phyloP scores from a whole-genome alignment of 2,797 vertebrate species.

The Enteromius trimaculatus region DNA sequence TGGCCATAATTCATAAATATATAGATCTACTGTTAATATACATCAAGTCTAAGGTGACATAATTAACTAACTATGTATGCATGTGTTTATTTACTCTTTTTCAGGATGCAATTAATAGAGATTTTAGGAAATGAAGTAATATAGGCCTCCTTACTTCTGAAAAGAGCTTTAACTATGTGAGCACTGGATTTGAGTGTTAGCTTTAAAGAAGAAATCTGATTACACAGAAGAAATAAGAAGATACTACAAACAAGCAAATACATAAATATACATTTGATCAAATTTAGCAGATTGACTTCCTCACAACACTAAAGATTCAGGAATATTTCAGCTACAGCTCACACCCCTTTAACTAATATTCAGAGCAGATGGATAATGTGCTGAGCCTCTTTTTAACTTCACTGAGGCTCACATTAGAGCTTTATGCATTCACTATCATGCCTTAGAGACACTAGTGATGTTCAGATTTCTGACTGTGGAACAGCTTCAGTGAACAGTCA shows the following conservation, averaged over 20 bases:
- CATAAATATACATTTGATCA: background rate
- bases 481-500: background rate
- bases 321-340: background rate
- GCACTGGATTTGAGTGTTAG: background rate
- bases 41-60: background rate
- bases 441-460: background rate
- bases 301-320: background rate
- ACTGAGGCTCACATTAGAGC: background rate
- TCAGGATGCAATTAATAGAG: background rate
- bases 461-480: constrained; percentile 1
- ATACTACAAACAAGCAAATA: background rate
- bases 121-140: background rate
- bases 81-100: too few species aligned
- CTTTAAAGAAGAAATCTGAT: background rate
- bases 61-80: background rate
- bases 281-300: background rate
- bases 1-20: background rate
- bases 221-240: background rate
- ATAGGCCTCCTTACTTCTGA: background rate
- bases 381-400: constrained; percentile 7
- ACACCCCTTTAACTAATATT: background rate
- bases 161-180: background rate
- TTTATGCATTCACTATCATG: background rate
- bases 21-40: background rate
- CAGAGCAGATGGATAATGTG: background rate